Conservation (phyloP, 23 tunicate species). For the Styela plicata region DNA sequence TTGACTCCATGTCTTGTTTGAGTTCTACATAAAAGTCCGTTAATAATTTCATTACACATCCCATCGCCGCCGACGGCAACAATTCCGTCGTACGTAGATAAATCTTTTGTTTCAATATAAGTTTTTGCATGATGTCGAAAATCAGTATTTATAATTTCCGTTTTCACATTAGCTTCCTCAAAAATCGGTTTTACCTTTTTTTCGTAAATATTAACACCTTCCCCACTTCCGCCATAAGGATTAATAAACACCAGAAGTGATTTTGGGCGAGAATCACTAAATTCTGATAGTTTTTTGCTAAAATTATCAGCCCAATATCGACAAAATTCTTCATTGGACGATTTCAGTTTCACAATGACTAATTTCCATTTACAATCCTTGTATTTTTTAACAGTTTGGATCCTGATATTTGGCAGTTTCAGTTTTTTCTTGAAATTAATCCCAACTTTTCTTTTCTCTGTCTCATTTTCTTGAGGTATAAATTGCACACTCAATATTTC, state of each 20-base stretch:
- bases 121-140: constrained; percentile 67
- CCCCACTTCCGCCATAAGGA: constrained; percentile 75
- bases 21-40: constrained; percentile 59
- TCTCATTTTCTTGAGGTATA: constrained; percentile 9
- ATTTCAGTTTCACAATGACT: constrained; percentile 35
- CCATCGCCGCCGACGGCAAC: constrained; percentile 98
- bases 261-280: constrained; percentile 36
- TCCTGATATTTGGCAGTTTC: constrained; percentile 15
- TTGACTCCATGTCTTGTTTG: constrained; percentile 31
- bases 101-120: constrained; percentile 45
- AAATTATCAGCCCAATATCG: constrained; percentile 32
- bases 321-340: constrained; percentile 17
- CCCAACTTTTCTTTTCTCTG: constrained; percentile 12
- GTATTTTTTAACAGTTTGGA: constrained; percentile 25
- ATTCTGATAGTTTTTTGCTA: not conserved
- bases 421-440: constrained; percentile 3
- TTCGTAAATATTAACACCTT: constrained; percentile 40
- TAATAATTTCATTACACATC: constrained; percentile 73
- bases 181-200: constrained; percentile 50
- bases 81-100: constrained; percentile 59
- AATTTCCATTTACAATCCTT: constrained; percentile 50
- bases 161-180: constrained; percentile 46
- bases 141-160: constrained; percentile 43
- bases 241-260: constrained; percentile 66
- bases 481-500: constrained; percentile 33